These are phyloP conservation scores for Siphamia tubifer DNA, from an alignment of 2,113 vertebrate species.

Conservation along the genomic window DNA sequence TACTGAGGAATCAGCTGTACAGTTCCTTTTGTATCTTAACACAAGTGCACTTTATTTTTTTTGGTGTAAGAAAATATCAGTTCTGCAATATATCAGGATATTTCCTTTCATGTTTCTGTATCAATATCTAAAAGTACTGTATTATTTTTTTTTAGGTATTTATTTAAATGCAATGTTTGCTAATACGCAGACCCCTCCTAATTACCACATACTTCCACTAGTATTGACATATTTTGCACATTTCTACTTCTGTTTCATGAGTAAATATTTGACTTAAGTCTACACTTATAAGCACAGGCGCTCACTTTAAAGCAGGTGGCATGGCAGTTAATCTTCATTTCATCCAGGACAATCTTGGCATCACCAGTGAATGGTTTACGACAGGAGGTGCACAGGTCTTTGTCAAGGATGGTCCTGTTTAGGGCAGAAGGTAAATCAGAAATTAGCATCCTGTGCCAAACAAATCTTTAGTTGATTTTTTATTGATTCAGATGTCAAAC, in stretches of 20 bases:
- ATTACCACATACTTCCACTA: too few relatives aligned
- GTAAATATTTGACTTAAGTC: too few relatives aligned
- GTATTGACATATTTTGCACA: too few relatives aligned
- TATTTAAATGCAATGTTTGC: too few relatives aligned
- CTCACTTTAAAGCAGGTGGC: conserved; percentile 94
- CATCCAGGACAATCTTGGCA: conserved; percentile 93
- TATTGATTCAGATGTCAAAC: too few relatives aligned
- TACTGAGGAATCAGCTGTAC: neutral
- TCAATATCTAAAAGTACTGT: too few relatives aligned
- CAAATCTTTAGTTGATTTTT: neutral
- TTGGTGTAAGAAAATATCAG: too few relatives aligned
- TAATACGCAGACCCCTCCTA: too few relatives aligned
- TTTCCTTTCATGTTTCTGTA: too few relatives aligned
- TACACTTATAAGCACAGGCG: neutral
- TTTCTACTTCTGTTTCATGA: too few relatives aligned
- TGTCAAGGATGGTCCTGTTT: conserved; percentile 85
- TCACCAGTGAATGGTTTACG: conserved; percentile 86
- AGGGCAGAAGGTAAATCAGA: neutral
- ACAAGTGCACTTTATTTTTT: neutral
- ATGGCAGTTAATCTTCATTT: conserved; percentile 92
- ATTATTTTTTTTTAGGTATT: too few relatives aligned
- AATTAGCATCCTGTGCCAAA: neutral
- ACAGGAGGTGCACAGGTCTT: conserved; percentile 91
- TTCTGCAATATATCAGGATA: too few relatives aligned
- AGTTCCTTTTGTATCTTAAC: neutral